Evolutionary conservation across 2,797 vertebrate genomes (phyloP).

Genomic region (Cossypha niveicapilla): DNA sequence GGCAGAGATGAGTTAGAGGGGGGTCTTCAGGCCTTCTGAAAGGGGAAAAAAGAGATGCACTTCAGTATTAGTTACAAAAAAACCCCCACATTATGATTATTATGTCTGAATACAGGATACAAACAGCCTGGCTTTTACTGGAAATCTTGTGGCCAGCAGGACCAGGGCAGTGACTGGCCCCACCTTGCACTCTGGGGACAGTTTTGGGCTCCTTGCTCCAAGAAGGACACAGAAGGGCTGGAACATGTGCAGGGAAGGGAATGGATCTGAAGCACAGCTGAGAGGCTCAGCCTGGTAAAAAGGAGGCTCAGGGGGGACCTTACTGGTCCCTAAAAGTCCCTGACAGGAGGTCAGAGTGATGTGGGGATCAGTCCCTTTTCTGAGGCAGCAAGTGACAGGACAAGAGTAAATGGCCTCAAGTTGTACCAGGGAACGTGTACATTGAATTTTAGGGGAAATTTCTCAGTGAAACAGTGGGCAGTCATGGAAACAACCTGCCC

Average conservation of each 20-base stretch:
- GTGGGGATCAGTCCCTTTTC: neutral
- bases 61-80: neutral
- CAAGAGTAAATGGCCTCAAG: neutral
- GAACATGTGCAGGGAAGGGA: neutral
- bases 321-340: neutral
- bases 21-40: neutral
- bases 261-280: neutral
- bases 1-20: neutral
- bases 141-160: neutral
- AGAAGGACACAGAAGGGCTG: neutral
- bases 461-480: neutral
- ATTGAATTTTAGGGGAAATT: neutral
- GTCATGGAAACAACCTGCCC: neutral
- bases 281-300: neutral
- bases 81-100: fast-evolving
- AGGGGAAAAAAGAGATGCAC: no score
- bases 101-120: neutral
- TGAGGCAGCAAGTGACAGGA: neutral
- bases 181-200: neutral
- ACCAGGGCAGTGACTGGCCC: neutral
- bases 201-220: neutral
- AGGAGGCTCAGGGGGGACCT: neutral
- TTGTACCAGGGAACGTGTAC: neutral
- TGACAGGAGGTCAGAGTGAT: neutral
- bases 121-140: neutral